Evolutionary conservation across 2,888 invertebrate genomes (phyloP).

Genomic region (Celastrina argiolus): DNA sequence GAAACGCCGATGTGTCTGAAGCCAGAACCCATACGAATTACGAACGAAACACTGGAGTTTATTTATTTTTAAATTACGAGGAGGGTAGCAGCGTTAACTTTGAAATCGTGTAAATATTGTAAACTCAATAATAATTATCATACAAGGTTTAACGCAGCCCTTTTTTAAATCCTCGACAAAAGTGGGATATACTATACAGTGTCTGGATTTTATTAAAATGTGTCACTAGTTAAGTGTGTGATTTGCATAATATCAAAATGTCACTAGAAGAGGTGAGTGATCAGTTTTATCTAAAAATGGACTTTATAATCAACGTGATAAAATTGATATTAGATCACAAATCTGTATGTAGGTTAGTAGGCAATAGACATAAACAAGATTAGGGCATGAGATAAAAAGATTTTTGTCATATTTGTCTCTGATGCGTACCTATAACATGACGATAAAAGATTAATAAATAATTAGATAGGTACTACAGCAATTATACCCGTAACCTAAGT

Average conservation of each 20-base stretch:
- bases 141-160: background rate
- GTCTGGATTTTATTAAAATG: conserved; percentile 41
- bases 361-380: conserved; percentile 23
- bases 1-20: conserved; percentile 34
- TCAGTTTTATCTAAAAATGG: conserved; percentile 16
- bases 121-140: background rate
- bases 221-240: conserved; percentile 49
- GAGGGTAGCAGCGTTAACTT: conserved; percentile 26
- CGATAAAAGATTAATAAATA: background rate
- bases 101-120: conserved; percentile 11
- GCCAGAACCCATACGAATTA: background rate
- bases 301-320: conserved; percentile 19
- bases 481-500: background rate
- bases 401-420: conserved; percentile 6
- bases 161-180: background rate
- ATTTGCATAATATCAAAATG: conserved; percentile 52
- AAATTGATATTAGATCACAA: conserved; percentile 15
- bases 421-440: background rate
- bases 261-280: conserved; percentile 67
- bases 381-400: conserved; percentile 14
- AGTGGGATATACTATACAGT: conserved; percentile 28
- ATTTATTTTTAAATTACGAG: conserved; percentile 29
- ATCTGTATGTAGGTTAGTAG: conserved; percentile 29
- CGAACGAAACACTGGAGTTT: conserved; percentile 29
- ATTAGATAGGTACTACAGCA: background rate